Percentiles rank a stretch among this genome's conserved stretches.
Conservation (phyloP, 2,797 vertebrate genomes). For the Dromococcyx pavoninus region DNA sequence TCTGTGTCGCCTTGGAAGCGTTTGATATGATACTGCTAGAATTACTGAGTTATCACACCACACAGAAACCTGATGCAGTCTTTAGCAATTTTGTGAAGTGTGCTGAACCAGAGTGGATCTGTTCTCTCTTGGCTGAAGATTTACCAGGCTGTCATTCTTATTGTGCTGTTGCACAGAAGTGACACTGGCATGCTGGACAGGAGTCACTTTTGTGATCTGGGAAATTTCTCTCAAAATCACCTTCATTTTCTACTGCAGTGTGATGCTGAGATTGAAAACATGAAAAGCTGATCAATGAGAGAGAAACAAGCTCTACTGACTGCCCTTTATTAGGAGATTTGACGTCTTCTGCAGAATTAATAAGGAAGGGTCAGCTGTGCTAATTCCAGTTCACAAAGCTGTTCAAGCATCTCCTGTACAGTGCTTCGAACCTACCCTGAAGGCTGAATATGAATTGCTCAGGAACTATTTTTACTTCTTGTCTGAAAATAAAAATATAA, state of each 20-base stretch:
- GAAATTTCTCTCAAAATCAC: not conserved
- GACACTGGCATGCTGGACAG: not conserved
- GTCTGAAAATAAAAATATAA: not conserved
- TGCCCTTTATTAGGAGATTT: not conserved
- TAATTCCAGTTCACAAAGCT: not conserved
- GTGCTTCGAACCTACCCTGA: not conserved
- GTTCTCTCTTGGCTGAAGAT: not conserved
- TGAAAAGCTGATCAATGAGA: not conserved
- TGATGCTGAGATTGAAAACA: not conserved
- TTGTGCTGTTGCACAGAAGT: not conserved
- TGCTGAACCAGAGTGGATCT: not conserved
- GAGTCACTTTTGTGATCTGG: not conserved
- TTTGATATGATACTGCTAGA: not conserved
- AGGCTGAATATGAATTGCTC: not conserved
- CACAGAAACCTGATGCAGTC: not conserved
- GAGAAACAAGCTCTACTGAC: not conserved
- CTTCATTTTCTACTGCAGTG: not conserved
- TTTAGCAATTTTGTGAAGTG: not conserved
- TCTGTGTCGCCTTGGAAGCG: not conserved
- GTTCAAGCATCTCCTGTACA: not conserved
- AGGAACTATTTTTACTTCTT: not conserved
- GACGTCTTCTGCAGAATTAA: not conserved
- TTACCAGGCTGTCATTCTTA: not conserved
- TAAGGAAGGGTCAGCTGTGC: not conserved
- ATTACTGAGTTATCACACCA: not conserved